Conservation (phyloP, 2,113 vertebrate species). For the Gnathonemus longibarbis region DNA sequence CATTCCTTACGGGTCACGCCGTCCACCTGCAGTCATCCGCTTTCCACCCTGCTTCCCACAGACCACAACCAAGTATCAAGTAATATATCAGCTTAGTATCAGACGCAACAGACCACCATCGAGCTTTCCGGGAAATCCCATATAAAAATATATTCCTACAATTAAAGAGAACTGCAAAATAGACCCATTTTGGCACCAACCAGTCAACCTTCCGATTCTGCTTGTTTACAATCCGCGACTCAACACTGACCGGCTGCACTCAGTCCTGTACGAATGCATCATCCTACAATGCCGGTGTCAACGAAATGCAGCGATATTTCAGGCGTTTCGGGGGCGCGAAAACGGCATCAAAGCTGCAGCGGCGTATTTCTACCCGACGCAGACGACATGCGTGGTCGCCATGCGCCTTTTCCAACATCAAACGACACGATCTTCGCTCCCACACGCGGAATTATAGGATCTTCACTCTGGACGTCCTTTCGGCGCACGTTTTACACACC, state of each 20-base stretch:
- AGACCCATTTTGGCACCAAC: neutral
- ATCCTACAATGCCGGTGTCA: neutral
- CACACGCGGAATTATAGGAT: neutral
- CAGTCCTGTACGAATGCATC: neutral
- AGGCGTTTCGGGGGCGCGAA: neutral
- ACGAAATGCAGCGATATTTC: neutral
- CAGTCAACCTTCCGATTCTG: neutral
- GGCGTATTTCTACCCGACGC: neutral
- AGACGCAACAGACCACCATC: neutral
- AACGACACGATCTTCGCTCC: neutral
- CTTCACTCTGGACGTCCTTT: neutral
- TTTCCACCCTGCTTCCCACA: neutral
- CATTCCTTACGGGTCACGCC: neutral
- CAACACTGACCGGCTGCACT: neutral
- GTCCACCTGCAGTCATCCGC: neutral
- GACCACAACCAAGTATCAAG: neutral
- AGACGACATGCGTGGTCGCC: neutral
- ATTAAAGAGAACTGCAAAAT: neutral
- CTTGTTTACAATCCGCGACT: neutral
- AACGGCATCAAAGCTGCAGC: neutral
- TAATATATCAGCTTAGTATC: neutral
- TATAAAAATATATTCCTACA: neutral
- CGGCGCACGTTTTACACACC: neutral
- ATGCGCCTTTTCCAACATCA: neutral
- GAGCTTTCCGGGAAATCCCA: neutral